Evolutionary conservation across 2,113 vertebrate genomes (phyloP), one percentile per base, ranked within the genome.

Genomic region (Indicator indicator): DNA sequence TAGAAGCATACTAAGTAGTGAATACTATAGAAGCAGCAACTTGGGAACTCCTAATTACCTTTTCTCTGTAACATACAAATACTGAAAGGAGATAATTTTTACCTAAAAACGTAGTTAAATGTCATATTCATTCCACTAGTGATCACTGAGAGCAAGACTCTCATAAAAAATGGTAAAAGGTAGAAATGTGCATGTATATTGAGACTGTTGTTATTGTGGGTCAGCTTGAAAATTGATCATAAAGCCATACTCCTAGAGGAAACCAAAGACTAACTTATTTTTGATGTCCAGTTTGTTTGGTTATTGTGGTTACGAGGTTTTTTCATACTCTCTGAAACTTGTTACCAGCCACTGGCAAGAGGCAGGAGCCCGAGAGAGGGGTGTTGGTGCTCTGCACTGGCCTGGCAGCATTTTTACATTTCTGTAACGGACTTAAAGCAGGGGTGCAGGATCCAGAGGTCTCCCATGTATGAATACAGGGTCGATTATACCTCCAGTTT

Each of bases 101-200:
- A 86, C 87, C 44, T 64, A 60, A 85, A 94, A 92, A 71, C 42
- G 73, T 23, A 74, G 54, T 93, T 88, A 83, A 91, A 64, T 74
- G 11, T 56, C 54, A 16, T 50, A 93, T 64, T 83, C 48, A 58
- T 75, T 86, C 38, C 82, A 77, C 46, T 83, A 83, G 48, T 23
- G 90, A 59, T 44, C 40, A 52, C n/a, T 65, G 60, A 80, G 40
- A 60, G 72, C 52, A 73, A 9, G 9, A 4, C 3, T 83, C 56
- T 68, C 58, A 32, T 62, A 38, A 89, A 86, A 38, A 93, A 76
- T 20, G 2, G n/a, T 79, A 70, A 73, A 88, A 86, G 32, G 20
- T 73, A 60, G 81, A 74, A 83, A 70, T 78, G 17, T 68, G 5
- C 77, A 56, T 15, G 9, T 67, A 40, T 36, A 32, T 33, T 76